Percentiles rank a stretch among this genome's conserved stretches.
phyloP scores from a whole-genome alignment of 2,113 vertebrate species.

The Psephotus haematonotus region DNA sequence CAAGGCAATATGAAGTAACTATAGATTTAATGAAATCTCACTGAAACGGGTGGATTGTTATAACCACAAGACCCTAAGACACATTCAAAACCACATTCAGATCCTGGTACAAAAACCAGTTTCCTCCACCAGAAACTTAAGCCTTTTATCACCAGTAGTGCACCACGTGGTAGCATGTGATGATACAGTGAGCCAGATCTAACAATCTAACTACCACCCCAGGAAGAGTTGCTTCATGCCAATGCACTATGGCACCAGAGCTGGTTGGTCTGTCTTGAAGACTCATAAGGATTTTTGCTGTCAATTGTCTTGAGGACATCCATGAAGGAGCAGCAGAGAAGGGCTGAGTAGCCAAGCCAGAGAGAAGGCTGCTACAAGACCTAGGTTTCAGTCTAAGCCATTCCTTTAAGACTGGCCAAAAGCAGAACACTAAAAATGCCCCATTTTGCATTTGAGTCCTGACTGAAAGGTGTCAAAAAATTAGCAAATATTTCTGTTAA shows the following conservation, averaged over 20 bases:
- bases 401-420: background rate
- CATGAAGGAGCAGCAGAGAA: background rate
- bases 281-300: background rate
- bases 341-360: background rate
- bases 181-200: background rate
- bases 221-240: background rate
- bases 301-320: background rate
- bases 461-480: background rate
- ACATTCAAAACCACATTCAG: background rate
- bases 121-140: background rate
- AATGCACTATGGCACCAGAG: background rate
- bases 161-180: fast-evolving
- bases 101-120: background rate
- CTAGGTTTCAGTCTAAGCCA: background rate
- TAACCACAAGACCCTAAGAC: background rate
- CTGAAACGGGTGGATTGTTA: background rate
- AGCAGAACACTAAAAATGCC: background rate
- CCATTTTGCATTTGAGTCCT: background rate
- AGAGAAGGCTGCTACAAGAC: background rate
- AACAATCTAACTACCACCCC: background rate
- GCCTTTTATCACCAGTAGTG: background rate
- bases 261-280: background rate
- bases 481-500: background rate
- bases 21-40: background rate
- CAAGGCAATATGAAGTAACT: background rate